phyloP scores from a whole-genome alignment of 2,797 vertebrate species.

The Valencia hispanica region DNA sequence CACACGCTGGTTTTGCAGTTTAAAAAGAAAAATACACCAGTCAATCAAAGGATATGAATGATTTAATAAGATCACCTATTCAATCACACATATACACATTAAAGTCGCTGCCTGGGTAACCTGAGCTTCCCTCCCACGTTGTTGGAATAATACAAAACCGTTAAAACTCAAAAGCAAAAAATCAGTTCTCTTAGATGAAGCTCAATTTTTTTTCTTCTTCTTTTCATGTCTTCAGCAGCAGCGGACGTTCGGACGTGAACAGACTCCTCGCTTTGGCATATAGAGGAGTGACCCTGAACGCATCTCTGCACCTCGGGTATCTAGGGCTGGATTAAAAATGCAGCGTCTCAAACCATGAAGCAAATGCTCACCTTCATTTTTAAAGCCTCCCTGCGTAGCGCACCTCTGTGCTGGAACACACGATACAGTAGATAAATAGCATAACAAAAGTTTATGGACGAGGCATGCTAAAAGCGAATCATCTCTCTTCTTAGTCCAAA shows the following conservation, averaged over 20 bases:
- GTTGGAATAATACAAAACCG: slow-evolving; percentile 63
- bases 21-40: slow-evolving; percentile 11
- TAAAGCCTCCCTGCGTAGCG: slow-evolving; percentile 18
- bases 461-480: slow-evolving; percentile 61
- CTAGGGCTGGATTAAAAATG: slow-evolving; percentile 31
- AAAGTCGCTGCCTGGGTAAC: slow-evolving; percentile 59
- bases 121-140: slow-evolving; percentile 57
- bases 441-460: slow-evolving; percentile 42
- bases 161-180: slow-evolving; percentile 40
- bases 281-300: slow-evolving; percentile 36
- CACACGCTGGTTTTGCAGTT: neutral
- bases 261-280: slow-evolving; percentile 32
- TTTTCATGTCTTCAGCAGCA: slow-evolving; percentile 29
- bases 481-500: slow-evolving; percentile 38
- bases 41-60: slow-evolving; percentile 18
- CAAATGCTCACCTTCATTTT: slow-evolving; percentile 8
- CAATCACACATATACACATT: slow-evolving; percentile 46
- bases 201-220: slow-evolving; percentile 15
- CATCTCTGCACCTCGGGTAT: slow-evolving; percentile 25
- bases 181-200: slow-evolving; percentile 28
- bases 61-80: slow-evolving; percentile 66
- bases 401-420: slow-evolving; percentile 40
- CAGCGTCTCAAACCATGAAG: slow-evolving; percentile 26
- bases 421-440: slow-evolving; percentile 46
- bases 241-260: slow-evolving; percentile 37